Evolutionary conservation across 2,113 vertebrate species (phyloP).

Genomic region (Plotosus lineatus): DNA sequence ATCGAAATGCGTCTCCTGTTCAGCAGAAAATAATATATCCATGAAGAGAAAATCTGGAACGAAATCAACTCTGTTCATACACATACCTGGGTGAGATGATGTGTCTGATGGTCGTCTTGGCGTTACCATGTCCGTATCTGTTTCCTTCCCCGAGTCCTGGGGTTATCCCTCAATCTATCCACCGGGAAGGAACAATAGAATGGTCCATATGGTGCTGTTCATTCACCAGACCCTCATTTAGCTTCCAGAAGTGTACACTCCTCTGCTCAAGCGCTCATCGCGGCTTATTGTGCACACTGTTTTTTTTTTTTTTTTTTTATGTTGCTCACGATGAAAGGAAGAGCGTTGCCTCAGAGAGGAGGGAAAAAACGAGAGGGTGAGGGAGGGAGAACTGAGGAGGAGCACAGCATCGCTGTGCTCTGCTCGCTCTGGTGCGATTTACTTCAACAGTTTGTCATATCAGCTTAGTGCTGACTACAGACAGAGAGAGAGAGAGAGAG

Average conservation of each 20-base stretch:
- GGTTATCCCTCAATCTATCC: conserved; percentile 11
- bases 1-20: not conserved
- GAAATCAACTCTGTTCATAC: not conserved
- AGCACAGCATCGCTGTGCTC: conserved; percentile 31
- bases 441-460: conserved; percentile 67
- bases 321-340: conserved; percentile 46
- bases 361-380: conserved; percentile 17
- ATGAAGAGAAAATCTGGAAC: not conserved
- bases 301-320: conserved; percentile 19
- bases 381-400: conserved; percentile 36
- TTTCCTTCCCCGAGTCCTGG: not conserved
- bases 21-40: not conserved
- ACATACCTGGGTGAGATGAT: conserved; percentile 41
- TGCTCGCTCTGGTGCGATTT: conserved; percentile 59
- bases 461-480: conserved; percentile 59
- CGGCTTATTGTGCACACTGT: conserved; percentile 34
- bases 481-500: not conserved
- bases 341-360: conserved; percentile 23
- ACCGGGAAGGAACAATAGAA: not conserved
- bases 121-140: conserved; percentile 4
- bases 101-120: not conserved
- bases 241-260: not conserved
- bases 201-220: not conserved
- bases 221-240: no score
- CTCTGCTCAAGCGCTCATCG: not conserved